phyloP scores from a whole-genome alignment of 2,113 vertebrate genomes.

The Physeter macrocephalus region DNA sequence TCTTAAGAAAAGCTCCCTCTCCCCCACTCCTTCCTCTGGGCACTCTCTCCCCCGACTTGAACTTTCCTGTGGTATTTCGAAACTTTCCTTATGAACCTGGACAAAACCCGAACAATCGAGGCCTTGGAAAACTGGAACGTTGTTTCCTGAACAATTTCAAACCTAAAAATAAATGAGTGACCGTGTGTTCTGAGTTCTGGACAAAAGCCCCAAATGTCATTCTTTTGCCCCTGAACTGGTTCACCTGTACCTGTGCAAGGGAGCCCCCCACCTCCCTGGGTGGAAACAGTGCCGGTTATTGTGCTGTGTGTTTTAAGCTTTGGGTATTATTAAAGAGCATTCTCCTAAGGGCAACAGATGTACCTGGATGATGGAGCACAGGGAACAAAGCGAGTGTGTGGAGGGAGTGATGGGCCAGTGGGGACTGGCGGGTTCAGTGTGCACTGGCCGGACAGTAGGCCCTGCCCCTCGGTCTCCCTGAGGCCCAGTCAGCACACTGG shows the following conservation, averaged over 20 bases:
- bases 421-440: background rate
- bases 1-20: background rate
- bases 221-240: constrained; percentile 5
- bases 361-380: background rate
- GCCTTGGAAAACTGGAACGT: background rate
- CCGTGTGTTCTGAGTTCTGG: constrained; percentile 37
- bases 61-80: constrained; percentile 57
- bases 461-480: background rate
- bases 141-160: constrained; percentile 41
- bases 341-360: background rate
- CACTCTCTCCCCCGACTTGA: background rate
- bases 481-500: background rate
- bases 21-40: background rate
- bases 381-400: background rate
- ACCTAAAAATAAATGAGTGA: constrained; percentile 44
- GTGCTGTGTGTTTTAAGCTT: background rate
- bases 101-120: constrained; percentile 32
- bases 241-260: background rate
- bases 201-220: constrained; percentile 20
- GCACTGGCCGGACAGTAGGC: no score
- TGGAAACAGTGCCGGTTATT: background rate
- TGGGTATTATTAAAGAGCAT: background rate
- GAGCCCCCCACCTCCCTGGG: background rate
- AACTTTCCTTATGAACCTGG: constrained; percentile 51
- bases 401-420: background rate